Base-by-base conservation (phyloP, 2,113 vertebrate genomes). In the Sorex araneus region DNA sequence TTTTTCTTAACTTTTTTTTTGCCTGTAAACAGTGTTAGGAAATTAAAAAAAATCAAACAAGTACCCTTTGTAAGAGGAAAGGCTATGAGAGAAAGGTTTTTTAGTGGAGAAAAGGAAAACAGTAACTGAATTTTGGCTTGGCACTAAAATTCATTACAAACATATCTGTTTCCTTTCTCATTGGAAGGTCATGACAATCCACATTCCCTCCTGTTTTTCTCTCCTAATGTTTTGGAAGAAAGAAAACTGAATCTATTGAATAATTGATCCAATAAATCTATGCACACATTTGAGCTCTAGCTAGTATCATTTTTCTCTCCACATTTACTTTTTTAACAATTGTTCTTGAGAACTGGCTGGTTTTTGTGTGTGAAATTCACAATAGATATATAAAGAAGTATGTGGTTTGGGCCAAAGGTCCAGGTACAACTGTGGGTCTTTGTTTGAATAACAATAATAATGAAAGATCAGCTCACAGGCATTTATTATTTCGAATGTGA, bases 361-460 rank as follows among this genome's bases (percentile, higher is more conserved):
- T 88, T 78, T 85, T 11, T 91, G 82, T 45, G 79, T 60, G 57
- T 21, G 57, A 23, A 54, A 94, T 74, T 91, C 74, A 69, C 32
- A 32, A 28, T 5, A 80, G 66, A 77, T 36, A 13, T 36, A 57
- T 3, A 74, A 81, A 84, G 85, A 71, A 85, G 21, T 7, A 2
- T 45, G 75, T 4, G 9, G 60, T 94, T 77, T n/a, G 27, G 60
- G 92, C 3, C 79, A 90, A 90, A 94, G 85, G 75, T 86, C 57
- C 50, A 60, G 60, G 47, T 82, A 74, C 63, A 66, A 40, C 80
- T 93, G 50, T 80, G 69, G 32, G 2, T 74, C 69, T 92, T 89
- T 89, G 74, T 84, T 84, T 82, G 66, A 90, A 69, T 92, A 92
- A 80, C 83, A 78, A 19, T 63, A 73, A 54, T 81, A 63, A 64